Evolutionary conservation across 2,888 invertebrate genomes (phyloP), one percentile per base, ranked within the genome.

Genomic region (Ectemnius lituratus): DNA sequence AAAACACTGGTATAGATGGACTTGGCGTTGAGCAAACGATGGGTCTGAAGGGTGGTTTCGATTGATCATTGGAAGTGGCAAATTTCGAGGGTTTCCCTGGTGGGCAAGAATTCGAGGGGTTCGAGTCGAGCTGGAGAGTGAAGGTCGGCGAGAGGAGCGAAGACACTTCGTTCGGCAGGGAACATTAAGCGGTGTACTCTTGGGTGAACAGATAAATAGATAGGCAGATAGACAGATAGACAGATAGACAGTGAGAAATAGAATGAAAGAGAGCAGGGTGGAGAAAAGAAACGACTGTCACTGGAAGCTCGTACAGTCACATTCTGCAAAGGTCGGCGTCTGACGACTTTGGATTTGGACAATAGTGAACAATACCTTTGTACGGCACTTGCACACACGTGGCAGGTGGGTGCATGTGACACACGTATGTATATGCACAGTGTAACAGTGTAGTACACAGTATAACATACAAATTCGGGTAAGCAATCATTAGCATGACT

Each of bases 271-370:
- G 37, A 37, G 37, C 37, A 37, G 37, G 37, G 37, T 37, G 37
- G 37, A 84, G 72, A 85, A 45, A 84, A 81, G 85, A 85, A 81
- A 86, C 79, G 85, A 85, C 70, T 84, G 84, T 87, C 85, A 85
- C 84, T 85, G 84, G 83, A 87, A 87, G 86, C 88, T 88, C 81
- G 84, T 84, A 84, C 84, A 83, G 84, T 87, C 76, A 86, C 89
- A 88, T 89, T 89, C 87, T 88, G 89, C 89, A 88, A 37, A 85
- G 83, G 84, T 86, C 81, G 84, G 84, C 80, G 70, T 79, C 78
- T 79, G 37, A 37, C 37, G 37, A 37, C 47, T 66, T 69, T 76
- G 67, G 60, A 71, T 63, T 69, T 76, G 65, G 60, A 69, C 68
- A 71, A 70, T 37, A 8, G 37, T 37, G 37, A 37, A 37, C 8